A percentile compares a stretch with the other conserved stretches of the same genome.
phyloP scores from a whole-genome alignment of 2,888 invertebrate genomes.

The Adelphocoris suturalis region DNA sequence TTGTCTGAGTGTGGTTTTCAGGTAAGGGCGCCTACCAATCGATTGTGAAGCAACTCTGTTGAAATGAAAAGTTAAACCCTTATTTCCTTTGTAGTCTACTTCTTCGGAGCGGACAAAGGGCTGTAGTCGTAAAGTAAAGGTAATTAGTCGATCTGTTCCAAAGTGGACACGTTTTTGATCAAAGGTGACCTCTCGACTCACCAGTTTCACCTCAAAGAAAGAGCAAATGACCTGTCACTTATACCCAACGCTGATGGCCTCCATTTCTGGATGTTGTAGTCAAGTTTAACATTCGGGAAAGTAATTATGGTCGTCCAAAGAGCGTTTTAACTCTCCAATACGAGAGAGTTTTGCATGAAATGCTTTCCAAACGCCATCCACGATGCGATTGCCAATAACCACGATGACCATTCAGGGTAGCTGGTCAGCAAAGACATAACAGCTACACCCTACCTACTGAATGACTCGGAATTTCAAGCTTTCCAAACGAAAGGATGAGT shows the following conservation, averaged over 20 bases:
- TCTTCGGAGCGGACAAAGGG: not conserved
- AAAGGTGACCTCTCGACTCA: slow-evolving; percentile 24
- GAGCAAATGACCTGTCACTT: slow-evolving; percentile 39
- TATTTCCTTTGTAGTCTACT: not conserved
- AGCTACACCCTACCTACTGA: too few species aligned
- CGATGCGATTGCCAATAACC: too few species aligned
- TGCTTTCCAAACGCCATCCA: too few species aligned
- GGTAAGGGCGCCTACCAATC: not conserved
- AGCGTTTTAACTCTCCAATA: too few species aligned
- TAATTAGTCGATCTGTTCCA: slow-evolving; percentile 32
- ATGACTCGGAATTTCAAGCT: too few species aligned
- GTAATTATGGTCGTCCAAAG: not conserved
- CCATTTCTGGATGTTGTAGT: not conserved
- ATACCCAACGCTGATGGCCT: slow-evolving; percentile 9
- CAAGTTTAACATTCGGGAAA: not conserved
- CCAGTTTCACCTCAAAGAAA: slow-evolving; percentile 16
- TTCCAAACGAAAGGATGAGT: too few species aligned
- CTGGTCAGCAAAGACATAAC: too few species aligned
- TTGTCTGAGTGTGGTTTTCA: too few species aligned
- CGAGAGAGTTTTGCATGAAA: too few species aligned
- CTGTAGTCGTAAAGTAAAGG: not conserved
- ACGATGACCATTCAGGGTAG: too few species aligned
- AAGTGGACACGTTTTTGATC: slow-evolving; percentile 38
- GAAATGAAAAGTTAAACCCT: not conserved
- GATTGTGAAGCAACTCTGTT: not conserved